Evolutionary conservation across 1,140 invertebrate genomes (phyloP).

Genomic region (Hydropsyche tenuis): DNA sequence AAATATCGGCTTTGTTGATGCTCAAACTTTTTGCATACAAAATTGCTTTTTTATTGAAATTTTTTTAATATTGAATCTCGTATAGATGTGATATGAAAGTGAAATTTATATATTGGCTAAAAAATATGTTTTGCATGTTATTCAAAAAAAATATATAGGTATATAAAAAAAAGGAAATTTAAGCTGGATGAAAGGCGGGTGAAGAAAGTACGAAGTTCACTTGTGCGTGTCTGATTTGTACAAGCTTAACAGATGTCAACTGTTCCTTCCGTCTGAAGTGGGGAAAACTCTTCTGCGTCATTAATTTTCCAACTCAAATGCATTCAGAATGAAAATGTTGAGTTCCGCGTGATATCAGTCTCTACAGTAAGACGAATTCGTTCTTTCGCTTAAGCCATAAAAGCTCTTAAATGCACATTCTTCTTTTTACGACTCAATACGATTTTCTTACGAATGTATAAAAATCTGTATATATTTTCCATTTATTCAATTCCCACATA

Average conservation of each 20-base stretch:
- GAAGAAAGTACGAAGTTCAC: background rate
- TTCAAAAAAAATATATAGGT: background rate
- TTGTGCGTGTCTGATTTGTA: background rate
- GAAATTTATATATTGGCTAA: background rate
- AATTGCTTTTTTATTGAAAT: too few species aligned
- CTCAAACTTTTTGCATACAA: too few species aligned
- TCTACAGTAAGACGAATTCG: background rate
- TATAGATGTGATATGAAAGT: background rate
- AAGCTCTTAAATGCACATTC: conserved; percentile 1
- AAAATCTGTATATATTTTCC: too few species aligned
- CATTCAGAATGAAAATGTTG: conserved; percentile 2
- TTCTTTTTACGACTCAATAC: too few species aligned
- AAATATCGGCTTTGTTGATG: too few species aligned
- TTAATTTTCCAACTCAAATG: conserved; percentile 40
- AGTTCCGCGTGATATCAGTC: conserved; percentile 8
- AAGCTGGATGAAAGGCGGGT: background rate
- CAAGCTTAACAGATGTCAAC: conserved; percentile 23
- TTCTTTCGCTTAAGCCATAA: background rate
- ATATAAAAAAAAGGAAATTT: background rate
- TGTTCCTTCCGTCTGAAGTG: background rate
- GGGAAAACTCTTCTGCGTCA: conserved; percentile 31
- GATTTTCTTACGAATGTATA: too few species aligned
- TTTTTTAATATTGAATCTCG: background rate
- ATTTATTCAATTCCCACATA: too few species aligned
- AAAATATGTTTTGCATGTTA: background rate